Conservation (phyloP, 2,888 invertebrate genomes). For the Isoperla grammatica region DNA sequence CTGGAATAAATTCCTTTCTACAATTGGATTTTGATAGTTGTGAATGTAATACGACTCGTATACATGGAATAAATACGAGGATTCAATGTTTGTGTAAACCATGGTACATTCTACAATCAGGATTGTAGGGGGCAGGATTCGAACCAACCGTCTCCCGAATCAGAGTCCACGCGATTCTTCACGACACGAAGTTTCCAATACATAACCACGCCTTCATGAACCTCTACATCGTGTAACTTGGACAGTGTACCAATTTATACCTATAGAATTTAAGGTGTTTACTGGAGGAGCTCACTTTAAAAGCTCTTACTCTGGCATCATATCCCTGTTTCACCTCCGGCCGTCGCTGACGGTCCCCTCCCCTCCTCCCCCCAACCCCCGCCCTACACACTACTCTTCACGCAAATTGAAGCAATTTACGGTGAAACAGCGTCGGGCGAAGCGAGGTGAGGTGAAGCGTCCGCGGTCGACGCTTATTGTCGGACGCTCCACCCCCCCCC, state of each 20-base stretch:
- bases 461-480: constrained; percentile 13
- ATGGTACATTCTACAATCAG: too few relatives aligned
- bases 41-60: too few relatives aligned
- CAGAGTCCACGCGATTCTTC: too few relatives aligned
- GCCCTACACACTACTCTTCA: constrained; percentile 13
- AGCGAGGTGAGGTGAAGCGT: constrained; percentile 3
- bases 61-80: too few relatives aligned
- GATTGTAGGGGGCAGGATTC: too few relatives aligned
- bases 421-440: constrained; percentile 21
- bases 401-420: constrained; percentile 25
- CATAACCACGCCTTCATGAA: too few relatives aligned
- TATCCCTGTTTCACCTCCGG: neutral
- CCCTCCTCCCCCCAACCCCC: neutral
- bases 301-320: neutral
- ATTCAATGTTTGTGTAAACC: too few relatives aligned
- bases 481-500: constrained; percentile 4
- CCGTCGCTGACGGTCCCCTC: neutral
- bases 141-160: too few relatives aligned
- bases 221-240: too few relatives aligned
- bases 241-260: neutral
- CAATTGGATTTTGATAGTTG: too few relatives aligned
- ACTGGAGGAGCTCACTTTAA: constrained; percentile 1
- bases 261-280: constrained; percentile 10
- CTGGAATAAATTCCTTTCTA: too few relatives aligned
- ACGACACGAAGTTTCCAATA: too few relatives aligned